Percentiles rank a stretch among this genome's conserved stretches.
Conservation (phyloP, 2,888 invertebrate genomes). For the Torymus aiolomorphi region DNA sequence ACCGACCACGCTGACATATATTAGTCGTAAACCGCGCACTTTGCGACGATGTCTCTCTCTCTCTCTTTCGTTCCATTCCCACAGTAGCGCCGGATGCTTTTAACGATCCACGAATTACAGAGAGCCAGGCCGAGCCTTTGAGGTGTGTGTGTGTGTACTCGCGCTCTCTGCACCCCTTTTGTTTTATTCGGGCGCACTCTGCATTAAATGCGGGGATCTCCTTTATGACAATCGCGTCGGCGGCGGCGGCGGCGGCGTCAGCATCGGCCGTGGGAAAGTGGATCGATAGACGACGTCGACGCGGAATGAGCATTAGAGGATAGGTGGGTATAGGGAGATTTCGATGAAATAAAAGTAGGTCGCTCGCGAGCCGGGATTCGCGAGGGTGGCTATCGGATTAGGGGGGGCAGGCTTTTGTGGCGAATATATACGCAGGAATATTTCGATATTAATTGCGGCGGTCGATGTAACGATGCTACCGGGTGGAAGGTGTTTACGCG, state of each 20-base stretch:
- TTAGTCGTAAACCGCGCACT: no score
- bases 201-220: slow-evolving; percentile 10
- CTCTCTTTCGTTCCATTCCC: not conserved
- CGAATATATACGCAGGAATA: not conserved
- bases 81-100: not conserved
- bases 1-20: no score
- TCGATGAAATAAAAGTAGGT: slow-evolving; percentile 45
- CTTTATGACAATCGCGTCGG: no score
- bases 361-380: slow-evolving; percentile 23
- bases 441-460: not conserved
- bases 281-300: slow-evolving; percentile 20
- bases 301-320: slow-evolving; percentile 18
- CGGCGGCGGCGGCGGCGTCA: no score
- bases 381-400: slow-evolving; percentile 24
- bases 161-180: not conserved
- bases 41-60: not conserved
- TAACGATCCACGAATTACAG: no score
- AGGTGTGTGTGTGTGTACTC: not conserved
- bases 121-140: no score
- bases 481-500: no score
- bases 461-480: no score
- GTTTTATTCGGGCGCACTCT: slow-evolving; percentile 6
- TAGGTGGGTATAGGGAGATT: not conserved
- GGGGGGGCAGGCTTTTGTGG: not conserved
- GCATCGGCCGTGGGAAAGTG: not conserved